Percentiles rank a stretch among this genome's conserved stretches.
Conservation (phyloP, 1,140 invertebrate species). For the Drosophila azteca region DNA sequence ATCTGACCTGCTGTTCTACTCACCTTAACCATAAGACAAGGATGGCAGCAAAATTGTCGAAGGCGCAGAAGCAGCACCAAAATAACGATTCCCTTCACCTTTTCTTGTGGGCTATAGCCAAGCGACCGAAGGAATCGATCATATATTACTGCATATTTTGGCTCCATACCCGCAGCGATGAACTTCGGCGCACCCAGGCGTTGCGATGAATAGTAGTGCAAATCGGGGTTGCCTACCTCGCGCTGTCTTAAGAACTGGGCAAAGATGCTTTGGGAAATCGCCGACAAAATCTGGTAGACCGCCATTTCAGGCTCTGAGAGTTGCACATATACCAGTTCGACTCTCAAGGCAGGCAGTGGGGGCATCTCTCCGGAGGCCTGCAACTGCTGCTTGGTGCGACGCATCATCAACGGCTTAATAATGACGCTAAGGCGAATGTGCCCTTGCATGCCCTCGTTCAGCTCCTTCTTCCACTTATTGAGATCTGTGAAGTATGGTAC, state of each 20-base stretch:
- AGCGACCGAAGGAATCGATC: constrained; percentile 37
- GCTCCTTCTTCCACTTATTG: constrained; percentile 28
- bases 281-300: constrained; percentile 54
- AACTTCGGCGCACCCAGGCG: constrained; percentile 28
- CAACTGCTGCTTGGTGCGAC: constrained; percentile 47
- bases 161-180: constrained; percentile 4
- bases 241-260: constrained; percentile 39
- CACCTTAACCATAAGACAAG: constrained; percentile 49
- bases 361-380: constrained; percentile 50
- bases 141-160: constrained; percentile 41
- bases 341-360: constrained; percentile 17
- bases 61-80: constrained; percentile 54
- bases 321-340: constrained; percentile 26
- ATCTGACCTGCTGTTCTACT: background rate
- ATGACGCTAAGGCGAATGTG: constrained; percentile 39
- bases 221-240: constrained; percentile 41
- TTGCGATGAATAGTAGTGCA: constrained; percentile 35
- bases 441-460: constrained; percentile 25
- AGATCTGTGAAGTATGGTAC: constrained; percentile 52
- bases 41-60: constrained; percentile 65
- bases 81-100: constrained; percentile 48
- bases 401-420: constrained; percentile 53
- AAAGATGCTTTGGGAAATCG: constrained; percentile 44
- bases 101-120: constrained; percentile 39
- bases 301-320: constrained; percentile 39